Conservation (phyloP, 2,113 vertebrate genomes). For the Bucco capensis region DNA sequence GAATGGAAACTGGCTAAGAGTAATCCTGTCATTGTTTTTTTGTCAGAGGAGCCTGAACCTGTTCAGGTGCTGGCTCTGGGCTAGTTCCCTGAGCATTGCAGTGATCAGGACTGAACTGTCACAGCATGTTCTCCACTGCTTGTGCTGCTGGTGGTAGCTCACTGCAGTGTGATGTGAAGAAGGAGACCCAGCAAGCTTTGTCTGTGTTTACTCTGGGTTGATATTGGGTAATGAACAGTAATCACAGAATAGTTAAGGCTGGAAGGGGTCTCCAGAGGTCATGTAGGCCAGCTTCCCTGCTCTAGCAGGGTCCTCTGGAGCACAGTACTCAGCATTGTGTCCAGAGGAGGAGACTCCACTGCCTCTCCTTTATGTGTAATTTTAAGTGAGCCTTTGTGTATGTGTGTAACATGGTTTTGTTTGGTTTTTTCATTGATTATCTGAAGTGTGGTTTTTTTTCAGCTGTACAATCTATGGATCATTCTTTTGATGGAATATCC, state of each 20-base stretch:
- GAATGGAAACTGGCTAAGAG: not conserved
- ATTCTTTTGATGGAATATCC: constrained; percentile 70
- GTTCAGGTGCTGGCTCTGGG: not conserved
- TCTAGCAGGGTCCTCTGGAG: too few species aligned
- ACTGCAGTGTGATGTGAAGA: not conserved
- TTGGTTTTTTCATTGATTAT: not conserved
- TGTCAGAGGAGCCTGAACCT: not conserved
- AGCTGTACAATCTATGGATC: constrained; percentile 62
- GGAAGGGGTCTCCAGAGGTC: too few species aligned
- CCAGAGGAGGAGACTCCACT: too few species aligned
- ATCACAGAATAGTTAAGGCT: too few species aligned
- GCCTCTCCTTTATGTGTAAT: too few species aligned
- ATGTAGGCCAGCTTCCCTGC: too few species aligned
- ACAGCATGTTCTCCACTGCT: not conserved
- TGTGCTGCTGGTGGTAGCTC: not conserved
- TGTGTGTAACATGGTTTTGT: not conserved
- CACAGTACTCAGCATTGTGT: too few species aligned
- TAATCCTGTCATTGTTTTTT: too few species aligned
- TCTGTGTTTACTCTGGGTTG: not conserved
- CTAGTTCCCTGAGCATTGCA: not conserved
- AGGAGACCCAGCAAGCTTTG: not conserved
- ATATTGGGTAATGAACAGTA: not conserved
- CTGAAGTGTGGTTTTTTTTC: not conserved
- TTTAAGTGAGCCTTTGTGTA: not conserved
- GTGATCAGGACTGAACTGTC: not conserved